Conservation (phyloP, 2,888 invertebrate genomes). For the Megaustenia siamemsis region DNA sequence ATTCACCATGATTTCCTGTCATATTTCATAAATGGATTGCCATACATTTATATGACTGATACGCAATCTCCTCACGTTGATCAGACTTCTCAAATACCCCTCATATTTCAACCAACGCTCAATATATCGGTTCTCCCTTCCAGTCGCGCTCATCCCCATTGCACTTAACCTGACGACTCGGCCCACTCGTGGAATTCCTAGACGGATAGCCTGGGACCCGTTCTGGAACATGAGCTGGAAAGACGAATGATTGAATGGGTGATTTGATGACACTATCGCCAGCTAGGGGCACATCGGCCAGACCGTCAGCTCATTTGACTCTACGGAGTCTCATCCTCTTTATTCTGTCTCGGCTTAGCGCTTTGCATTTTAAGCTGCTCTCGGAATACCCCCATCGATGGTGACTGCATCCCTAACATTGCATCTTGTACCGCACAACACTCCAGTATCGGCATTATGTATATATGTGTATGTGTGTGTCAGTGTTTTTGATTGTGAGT, state of each 20-base stretch:
- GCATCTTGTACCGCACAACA: no score
- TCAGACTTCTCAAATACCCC: background rate
- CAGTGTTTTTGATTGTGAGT: no score
- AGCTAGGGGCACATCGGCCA: background rate
- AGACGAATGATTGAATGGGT: background rate
- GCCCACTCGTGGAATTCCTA: background rate
- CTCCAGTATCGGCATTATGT: no score
- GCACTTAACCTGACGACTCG: background rate
- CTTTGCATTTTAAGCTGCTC: no score
- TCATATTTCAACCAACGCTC: constrained; percentile 17
- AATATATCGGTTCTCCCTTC: background rate
- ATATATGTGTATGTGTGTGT: no score
- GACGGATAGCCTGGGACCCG: background rate
- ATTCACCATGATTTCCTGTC: no score
- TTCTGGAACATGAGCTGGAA: constrained; percentile 7
- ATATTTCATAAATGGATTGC: background rate
- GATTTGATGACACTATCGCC: background rate
- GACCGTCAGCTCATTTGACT: constrained; percentile 33
- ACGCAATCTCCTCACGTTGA: background rate
- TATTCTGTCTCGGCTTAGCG: background rate
- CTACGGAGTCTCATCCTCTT: constrained; percentile 8
- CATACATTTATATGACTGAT: background rate
- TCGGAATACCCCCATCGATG: background rate
- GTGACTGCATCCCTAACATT: no score
- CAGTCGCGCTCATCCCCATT: background rate